Base-by-base conservation (phyloP, 1,140 invertebrate species). In the Zaprionus gabonicus region DNA sequence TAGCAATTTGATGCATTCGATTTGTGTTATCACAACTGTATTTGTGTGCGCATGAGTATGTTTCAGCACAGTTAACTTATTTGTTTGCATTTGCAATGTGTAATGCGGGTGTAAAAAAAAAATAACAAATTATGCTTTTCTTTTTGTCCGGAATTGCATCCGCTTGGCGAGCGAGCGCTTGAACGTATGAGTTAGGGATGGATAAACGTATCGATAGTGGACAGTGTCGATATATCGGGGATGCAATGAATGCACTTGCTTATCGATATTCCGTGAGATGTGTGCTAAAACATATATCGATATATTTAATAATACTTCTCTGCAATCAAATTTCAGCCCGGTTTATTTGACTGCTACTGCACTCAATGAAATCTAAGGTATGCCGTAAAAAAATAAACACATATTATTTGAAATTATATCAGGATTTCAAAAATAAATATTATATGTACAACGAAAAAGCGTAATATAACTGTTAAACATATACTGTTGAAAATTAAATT, bases 81-180 rank as follows among this genome's bases (percentile, higher is more conserved):
- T 76, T 76, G 60, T 66, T 71, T 71, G 62, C 60, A 58, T 71
- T 66, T 53, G 56, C 56, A 59, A 27, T 65, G 60, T 59, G 36
- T 59, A 57, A 41, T 76, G 71, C 57, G 63, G 67, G 71, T 71
- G 71, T 77, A 58, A 72, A 76, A 76, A 76, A 76, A 77, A 73
- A 67, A 67, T 68, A 77, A 72, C 62, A 72, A 73, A 67, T 53
- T 72, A 67, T 62, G 49, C 31, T 62, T 67, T 66, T 65, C 44
- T 53, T 73, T 68, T 64, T 74, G 71, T 68, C 63, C 75, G 64
- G 67, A 77, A 73, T 58, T 73, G 70, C 74, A 77, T 77, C 74
- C 74, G 74, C 74, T 72, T 77, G 63, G 34, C 55, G 51, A 75
- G 67, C 72, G 72, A 75, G 67, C 72, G 72, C 67, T 75, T 75